Base-by-base conservation (phyloP, 2,888 invertebrate species). In the Glyphotaelius pellucidus region DNA sequence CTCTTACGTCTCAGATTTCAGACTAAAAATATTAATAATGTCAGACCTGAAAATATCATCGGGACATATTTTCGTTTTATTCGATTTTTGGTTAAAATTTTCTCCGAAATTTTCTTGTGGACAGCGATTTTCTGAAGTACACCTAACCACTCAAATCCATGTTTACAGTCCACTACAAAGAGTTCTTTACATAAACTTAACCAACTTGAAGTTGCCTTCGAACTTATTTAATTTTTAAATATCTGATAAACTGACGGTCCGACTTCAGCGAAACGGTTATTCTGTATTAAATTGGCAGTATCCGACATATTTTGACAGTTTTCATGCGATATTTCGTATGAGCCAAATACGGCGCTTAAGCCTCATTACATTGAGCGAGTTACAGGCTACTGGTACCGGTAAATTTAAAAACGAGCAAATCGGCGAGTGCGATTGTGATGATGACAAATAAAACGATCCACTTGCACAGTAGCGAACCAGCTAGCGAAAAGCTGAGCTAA, bases 1-100 rank as follows among this genome's bases (percentile, higher is more conserved):
- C 80, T 38, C 81, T 35, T 87, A 47, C 81, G 87, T 91, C 81
- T 91, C 91, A 80, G 80, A 88, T 91, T 91, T 91, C 88, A 32
- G n/a, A 11, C 38, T 47, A 80, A 89, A 89, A 89, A 79, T 80
- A 38, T n/a, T 67, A 67, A 67, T 67, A 67, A 25, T 67, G 25
- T 67, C 67, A n/a, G 1, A 2, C n/a, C 67, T 67, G 67, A 67
- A 67, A 25, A 67, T 67, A 67, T 5, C 25, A 67, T 67, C 67
- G 7, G n/a, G 67, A n/a, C 67, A 67, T 25, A 67, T 67, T 25
- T 25, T 67, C 25, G 25, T 25, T 9, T 67, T n/a, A 67, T n/a
- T n/a, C n/a, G 67, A 67, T n/a, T 67, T 67, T n/a, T n/a, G 15
- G 25, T 67, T 9, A 67, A 25, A 67, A 67, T 67, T 67, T 67